Base-by-base conservation (phyloP, 2,113 vertebrate species). In the Odocoileus virginianus region DNA sequence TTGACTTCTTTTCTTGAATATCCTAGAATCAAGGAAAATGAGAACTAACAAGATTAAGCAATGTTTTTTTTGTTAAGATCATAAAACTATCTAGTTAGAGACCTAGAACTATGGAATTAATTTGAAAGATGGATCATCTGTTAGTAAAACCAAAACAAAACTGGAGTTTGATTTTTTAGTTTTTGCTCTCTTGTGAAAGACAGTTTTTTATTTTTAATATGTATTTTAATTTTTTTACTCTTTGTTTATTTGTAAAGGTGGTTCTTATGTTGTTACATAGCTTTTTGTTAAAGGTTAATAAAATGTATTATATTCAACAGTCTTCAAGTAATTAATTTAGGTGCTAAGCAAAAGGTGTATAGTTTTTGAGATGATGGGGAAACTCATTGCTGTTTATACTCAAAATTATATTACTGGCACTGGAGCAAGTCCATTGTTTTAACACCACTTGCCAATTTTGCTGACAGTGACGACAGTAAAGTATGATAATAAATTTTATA, bases 241-340 rank as follows among this genome's bases (percentile, higher is more conserved):
- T 71, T 89, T 54, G 1, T 36, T 86, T 82, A 64, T n/a, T 57
- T 89, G 58, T 47, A 57, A 40, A 52, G 16, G 27, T 89, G 25
- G 25, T 92, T 67, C 71, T 89, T 92, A 7, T 27, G 10, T 83
- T 78, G 30, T 58, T 83, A 11, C 17, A 55, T 60, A 71, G 21
- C 10, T 95, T 92, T 91, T 60, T 86, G 81, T 76, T 74, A 52
- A 89, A 57, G 28, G 28, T 12, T 58, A 76, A 52, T 57, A 86
- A 74, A 79, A 58, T 10, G 6, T 50, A 47, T 16, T 47, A 33
- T 55, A 36, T 78, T 16, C 4, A 87, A 45, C 30, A 83, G 78
- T 84, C 95, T 97, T 96, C 54, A 60, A 86, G 25, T 71, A 79
- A 85, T 40, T 95, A 33, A 60, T 88, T 93, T 27, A 95, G 40